Evolutionary conservation across 2,113 vertebrate species (phyloP), one percentile per base, ranked within the genome.

Genomic region (Seriola dumerili): DNA sequence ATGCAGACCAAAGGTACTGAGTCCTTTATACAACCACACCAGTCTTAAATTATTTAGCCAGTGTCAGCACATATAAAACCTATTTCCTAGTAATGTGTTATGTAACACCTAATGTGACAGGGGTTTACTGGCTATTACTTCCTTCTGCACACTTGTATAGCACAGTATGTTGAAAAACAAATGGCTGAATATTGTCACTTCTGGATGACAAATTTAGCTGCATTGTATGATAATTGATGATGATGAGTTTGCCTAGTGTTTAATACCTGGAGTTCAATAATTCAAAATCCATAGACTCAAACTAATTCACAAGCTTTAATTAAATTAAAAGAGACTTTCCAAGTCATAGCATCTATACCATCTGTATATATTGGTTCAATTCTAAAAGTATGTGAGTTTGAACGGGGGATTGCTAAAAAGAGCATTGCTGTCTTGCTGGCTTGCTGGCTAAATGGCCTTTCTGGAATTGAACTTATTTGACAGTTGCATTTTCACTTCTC

Each of bases 31-130:
- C 34, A 21, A 50, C 71, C 36, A 55, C 29, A 46, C 21, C 8
- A 8, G 32, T 59, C 16, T 55, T 81, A 10, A 62, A 81, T 84
- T 57, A 81, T 81, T 78, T 36, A 80, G 65, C 46, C 2, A 12
- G 14, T 54, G 9, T 44, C 23, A 19, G 50, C 25, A 29, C 4
- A 57, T 46, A 12, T 17, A 36, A 62, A 75, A 62, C 5, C 6
- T 46, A 32, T 36, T 29, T 55, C 48, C 19, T 19, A 21, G 11
- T 40, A 19, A 32, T 72, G 48, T 55, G 42, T 48, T 48, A 29
- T 23, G 17, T 48, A 29, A 52, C 19, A 54, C 29, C 36, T 2
- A 21, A 4, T 72, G 46, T 46, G 38, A 42, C 40, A 38, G 40
- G 40, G 40, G 10, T 42, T 42, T 42, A 42, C 7, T 42, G 40